phyloP scores from a whole-genome alignment of 2,113 vertebrate species.

The Acanthochromis polyacanthus region DNA sequence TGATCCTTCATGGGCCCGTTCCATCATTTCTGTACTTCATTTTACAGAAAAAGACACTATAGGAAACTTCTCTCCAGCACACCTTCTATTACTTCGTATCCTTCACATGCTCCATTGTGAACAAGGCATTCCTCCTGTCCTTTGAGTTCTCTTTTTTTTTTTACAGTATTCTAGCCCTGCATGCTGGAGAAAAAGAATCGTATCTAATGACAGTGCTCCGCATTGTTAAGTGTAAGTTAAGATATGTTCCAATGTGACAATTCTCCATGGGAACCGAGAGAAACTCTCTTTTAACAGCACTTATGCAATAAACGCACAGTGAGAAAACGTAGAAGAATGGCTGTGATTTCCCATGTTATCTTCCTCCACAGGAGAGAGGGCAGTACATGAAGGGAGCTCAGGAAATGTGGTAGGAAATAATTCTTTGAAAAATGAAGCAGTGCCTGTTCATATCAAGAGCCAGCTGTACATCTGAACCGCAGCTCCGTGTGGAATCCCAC shows the following conservation, averaged over 20 bases:
- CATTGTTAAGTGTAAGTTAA: neutral
- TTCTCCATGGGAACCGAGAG: neutral
- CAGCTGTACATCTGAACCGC: constrained; percentile 16
- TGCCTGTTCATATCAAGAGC: constrained; percentile 32
- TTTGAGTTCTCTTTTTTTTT: too few species aligned
- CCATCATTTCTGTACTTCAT: too few species aligned
- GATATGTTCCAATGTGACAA: neutral
- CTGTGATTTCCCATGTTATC: constrained; percentile 7
- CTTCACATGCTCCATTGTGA: too few species aligned
- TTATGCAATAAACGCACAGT: neutral
- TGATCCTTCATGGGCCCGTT: too few species aligned
- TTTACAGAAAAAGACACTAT: too few species aligned
- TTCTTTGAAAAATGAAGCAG: constrained; percentile 32
- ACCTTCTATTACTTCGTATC: too few species aligned
- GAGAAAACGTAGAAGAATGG: neutral
- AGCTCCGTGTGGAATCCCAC: too few species aligned
- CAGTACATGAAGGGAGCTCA: constrained; percentile 17
- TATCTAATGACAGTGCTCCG: neutral
- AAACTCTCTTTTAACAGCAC: neutral
- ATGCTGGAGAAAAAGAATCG: neutral
- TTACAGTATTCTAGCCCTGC: neutral
- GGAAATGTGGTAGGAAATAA: constrained; percentile 43
- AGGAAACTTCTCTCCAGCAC: too few species aligned
- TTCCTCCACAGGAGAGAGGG: constrained; percentile 13
- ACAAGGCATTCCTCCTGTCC: too few species aligned